Base-by-base conservation (phyloP, 2,888 invertebrate genomes). In the Neoascia interrupta region DNA sequence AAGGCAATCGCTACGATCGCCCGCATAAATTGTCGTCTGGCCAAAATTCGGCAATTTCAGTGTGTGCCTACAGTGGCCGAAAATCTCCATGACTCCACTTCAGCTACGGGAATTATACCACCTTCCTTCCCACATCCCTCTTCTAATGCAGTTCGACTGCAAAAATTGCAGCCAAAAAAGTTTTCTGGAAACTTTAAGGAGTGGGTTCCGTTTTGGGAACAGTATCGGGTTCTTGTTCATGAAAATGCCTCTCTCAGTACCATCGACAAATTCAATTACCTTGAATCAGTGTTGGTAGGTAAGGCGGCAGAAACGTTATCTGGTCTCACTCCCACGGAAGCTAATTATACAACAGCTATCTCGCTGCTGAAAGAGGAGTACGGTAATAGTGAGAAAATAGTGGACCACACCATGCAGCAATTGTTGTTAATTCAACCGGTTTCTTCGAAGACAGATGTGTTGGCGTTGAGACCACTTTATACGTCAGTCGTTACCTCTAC, bases 251-350 rank as follows among this genome's bases (percentile, higher is more conserved):
- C 45, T 41, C 37, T 60, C 5, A 61, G 34, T 15, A 56, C 51
- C 0, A 45, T 69, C 15, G 69, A 69, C 13, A 69, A 69, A 51
- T 60, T 58, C 28, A 61, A 61, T 34, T 70, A 70, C 26, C 31
- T 70, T 3, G 60, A 70, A 18, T 51, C 53, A 1, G 51, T 61
- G 2, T 31, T 70, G 15, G 37, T 3, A 2, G 70, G 53, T 0
- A 70, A 70, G n/a, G 61, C 61, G 15, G 37, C 61, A 4, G 70
- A 61, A 19, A 53, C 63, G 19, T 47, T 72, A 56, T 21, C 49
- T 45, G 37, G 63, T 45, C 72, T 63, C 54, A 63, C 63, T 49
- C 54, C 70, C 10, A 18, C 45, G 2, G 23, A 72, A 28, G 72
- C 47, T 18, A 56, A 64, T 37, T 70, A 63, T 28, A 26, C 21